Base-by-base conservation (phyloP, 2,888 invertebrate species). In the Lithosia quadra region DNA sequence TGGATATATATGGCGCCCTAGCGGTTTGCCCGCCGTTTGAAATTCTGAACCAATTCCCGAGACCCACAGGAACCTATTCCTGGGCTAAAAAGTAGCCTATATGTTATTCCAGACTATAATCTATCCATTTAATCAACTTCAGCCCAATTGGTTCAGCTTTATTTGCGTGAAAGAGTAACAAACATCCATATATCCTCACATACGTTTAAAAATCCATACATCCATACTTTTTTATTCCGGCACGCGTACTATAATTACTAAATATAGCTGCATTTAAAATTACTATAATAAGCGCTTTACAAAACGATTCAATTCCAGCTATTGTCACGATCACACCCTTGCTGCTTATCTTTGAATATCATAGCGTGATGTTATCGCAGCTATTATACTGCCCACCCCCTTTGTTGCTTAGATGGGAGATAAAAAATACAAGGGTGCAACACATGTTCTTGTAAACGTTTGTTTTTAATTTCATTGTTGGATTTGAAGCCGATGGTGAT, bases 361-460 rank as follows among this genome's bases (percentile, higher is more conserved):
- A 76, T 77, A 73, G 65, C 74, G 70, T 75, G 81, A 81, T 81
- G 67, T 75, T 82, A 81, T 81, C 81, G 76, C 53, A 28, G 78
- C 76, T 80, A 81, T 81, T 82, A 79, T 81, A 72, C 83, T 84
- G 80, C 80, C 82, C 84, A 82, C 87, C 88, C 88, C 77, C 78
- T 71, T 61, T 70, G 77, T 80, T 70, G 73, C 63, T 72, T 68
- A 82, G 88, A 88, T 88, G 68, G 73, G 56, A 79, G 88, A 88
- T 88, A 87, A 63, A 21, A n/a, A 21, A 64, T 68, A 68, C 72
- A 74, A 68, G 87, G 85, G 82, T 79, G 77, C 22, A 58, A 74
- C 82, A 82, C 75, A 81, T 82, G 82, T 76, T 69, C 39, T 4
- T 57, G 28, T 73, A 62, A 66, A 18, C 66, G 61, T 24, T 69